A percentile compares a stretch with the other conserved stretches of the same genome.
Conservation (phyloP, 2,797 vertebrate species). For the Etheostoma perlongum region DNA sequence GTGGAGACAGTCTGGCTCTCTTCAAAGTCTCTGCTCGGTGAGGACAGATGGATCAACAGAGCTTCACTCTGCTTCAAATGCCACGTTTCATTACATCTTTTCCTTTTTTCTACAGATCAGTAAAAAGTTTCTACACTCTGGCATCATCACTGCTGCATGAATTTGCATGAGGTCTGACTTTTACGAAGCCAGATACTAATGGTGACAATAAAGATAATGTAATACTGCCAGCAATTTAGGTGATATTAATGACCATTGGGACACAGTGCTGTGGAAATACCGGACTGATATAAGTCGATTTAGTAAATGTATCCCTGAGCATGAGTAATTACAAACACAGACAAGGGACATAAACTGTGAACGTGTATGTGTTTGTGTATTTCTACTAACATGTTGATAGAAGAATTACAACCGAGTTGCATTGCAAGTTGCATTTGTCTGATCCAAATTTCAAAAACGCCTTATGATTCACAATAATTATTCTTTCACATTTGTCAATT, state of each 20-base stretch:
- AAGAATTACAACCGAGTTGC: constrained; percentile 31
- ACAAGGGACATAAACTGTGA: constrained; percentile 27
- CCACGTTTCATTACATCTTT: constrained; percentile 55
- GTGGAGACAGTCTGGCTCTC: constrained; percentile 68
- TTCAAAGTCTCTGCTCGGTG: constrained; percentile 75
- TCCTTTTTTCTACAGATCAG: constrained; percentile 17
- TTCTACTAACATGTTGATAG: constrained; percentile 5
- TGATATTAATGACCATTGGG: constrained; percentile 46
- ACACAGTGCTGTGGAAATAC: constrained; percentile 24
- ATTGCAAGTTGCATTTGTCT: constrained; percentile 47
- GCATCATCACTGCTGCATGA: constrained; percentile 30
- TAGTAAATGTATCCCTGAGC: constrained; percentile 22
- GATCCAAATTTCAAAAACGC: constrained; percentile 49
- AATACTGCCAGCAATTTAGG: constrained; percentile 48
- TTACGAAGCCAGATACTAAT: constrained; percentile 38
- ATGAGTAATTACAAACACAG: constrained; percentile 24
- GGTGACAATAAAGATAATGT: constrained; percentile 45
- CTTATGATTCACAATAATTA: constrained; percentile 48
- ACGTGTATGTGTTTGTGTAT: constrained; percentile 8
- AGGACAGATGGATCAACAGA: constrained; percentile 37
- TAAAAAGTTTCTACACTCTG: constrained; percentile 42
- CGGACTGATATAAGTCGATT: constrained; percentile 30
- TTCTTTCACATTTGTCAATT: constrained; percentile 4
- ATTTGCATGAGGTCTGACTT: constrained; percentile 39
- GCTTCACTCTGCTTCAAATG: constrained; percentile 53